Evolutionary conservation across 2,888 invertebrate species (phyloP), one percentile per base, ranked within the genome.

Genomic region (Rhagonycha lutea): DNA sequence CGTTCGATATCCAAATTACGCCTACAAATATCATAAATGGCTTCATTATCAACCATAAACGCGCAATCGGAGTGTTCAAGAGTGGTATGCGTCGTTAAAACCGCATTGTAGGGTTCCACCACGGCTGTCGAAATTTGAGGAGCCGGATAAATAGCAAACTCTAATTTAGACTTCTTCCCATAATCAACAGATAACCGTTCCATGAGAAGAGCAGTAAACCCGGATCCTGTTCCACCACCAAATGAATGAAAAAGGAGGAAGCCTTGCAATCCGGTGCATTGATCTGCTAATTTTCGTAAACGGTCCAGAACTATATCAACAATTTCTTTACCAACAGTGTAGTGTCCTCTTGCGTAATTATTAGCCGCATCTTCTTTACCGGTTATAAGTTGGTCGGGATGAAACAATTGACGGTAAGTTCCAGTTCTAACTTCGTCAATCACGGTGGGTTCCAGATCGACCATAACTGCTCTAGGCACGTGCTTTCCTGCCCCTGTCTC

Each of bases 201-300:
- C 97, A 97, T 96, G 78, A 98, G 90, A 79, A 98, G 90, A 2
- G 97, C 96, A 0, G 96, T 96, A 88, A 98, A 97, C 14, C 97
- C 97, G 32, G 95, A 96, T 70, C 96, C 97, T 81, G 96, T 97
- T 81, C 97, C 97, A 78, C 93, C 95, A 75, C 94, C 97, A 86
- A 97, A 97, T 14, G 96, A 96, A 88, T 97, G 97, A 90, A 97
- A 97, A 82, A 98, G 94, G 83, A 97, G 91, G 89, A 97, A 97
- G 23, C 97, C 97, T 91, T 94, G 90, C 62, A 92, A 88, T 3
- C 94, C 92, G 60, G 93, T 92, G 84, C 94, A 94, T 86, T 94
- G 93, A 83, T 95, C 95, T 5, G 94, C 90, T 80, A 94, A 88
- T 84, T 93, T 94, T 74, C 93, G 88, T 75, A 94, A 89, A 28